Evolutionary conservation across 2,888 invertebrate genomes (phyloP), one percentile per base, ranked within the genome.

Genomic region (Zootermopsis nevadensis): DNA sequence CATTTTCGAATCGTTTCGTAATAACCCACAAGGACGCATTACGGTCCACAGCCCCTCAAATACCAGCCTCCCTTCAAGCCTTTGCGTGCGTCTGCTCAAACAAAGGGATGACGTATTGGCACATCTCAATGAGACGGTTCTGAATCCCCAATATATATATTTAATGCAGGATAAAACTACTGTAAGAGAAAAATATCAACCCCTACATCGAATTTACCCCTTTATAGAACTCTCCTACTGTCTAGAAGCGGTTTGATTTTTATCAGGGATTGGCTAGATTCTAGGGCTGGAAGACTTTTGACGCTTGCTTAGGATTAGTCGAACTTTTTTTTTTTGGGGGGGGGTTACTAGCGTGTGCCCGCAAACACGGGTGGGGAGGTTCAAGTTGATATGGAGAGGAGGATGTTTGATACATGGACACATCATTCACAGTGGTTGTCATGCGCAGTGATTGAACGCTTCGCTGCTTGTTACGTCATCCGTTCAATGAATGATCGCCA

Each of bases 371-470:
- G 69, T 4, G 19, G 69, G 69, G 33, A 33, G 31, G 2, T 66
- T 33, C 31, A 69, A 69, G 77, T 55, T 35, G 79, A 76, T n/a
- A 53, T 24, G 60, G 60, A 33, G 55, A n/a, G 55, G 33, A 53
- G 53, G 22, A 77, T 48, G 77, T 33, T 79, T 66, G 66, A 66
- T 79, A 79, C 79, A 79, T 79, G 66, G 31, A 79, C 60, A 60
- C 79, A 80, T 83, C 83, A 83, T 77, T 33, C 38, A 76, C 77
- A 83, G 77, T 67, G 83, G 74, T 83, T 83, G 83, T 83, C 83
- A 83, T 77, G 31, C 38, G 81, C 77, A 83, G 77, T 83, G 83
- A 83, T 83, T 83, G 83, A 81, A 76, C 83, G 83, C 81, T 77
- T 81, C 77, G 66, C 77, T 77, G 81, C 55, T 30, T 79, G 55